Base-by-base conservation (phyloP, 2,113 vertebrate genomes). In the Progne subis region DNA sequence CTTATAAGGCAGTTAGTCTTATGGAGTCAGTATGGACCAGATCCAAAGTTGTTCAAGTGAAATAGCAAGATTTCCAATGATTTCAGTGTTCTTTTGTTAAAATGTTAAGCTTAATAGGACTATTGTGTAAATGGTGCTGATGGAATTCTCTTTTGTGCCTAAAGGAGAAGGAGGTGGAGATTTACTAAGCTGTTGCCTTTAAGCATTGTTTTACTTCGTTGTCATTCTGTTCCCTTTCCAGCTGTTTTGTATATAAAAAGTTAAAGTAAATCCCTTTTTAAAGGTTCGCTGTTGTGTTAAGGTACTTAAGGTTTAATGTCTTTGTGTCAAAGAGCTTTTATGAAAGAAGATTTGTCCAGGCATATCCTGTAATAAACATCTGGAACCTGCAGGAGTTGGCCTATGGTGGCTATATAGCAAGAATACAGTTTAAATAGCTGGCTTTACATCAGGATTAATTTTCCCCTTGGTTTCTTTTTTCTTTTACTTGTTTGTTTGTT, bases 321-420 rank as follows among this genome's bases (percentile, higher is more conserved):
- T 94, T 71, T 88, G 57, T 93, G 68, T 82, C 79, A 90, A 81
- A 94, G 61, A 83, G 63, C 49, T 88, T 94, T 95, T 80, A 72
- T 89, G 69, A 96, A 95, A 89, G 75, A 90, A 77, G 81, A 94
- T 93, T 90, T 93, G 77, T 59, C 95, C 92, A 67, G 91, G 52
- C 75, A 76, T 95, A 91, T 86, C 79, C 77, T 95, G 86, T 80
- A 96, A 90, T 90, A 93, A 97, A 96, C 90, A 95, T 91, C 95
- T 96, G 92, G 74, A 90, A 94, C 82, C 85, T 90, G 52, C 63
- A 88, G 93, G 85, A 47, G 56, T 81, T 92, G 49, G 71, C 56
- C 89, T 78, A 28, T 88, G 53, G 52, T 91, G 56, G 65, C 49
- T 88, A 0, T 47, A 17, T 64, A 47, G 74, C 39, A 81, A 72